These are phyloP conservation scores for Calycopis cecrops DNA, from an alignment of 1,140 invertebrate species.

Conservation along the genomic window DNA sequence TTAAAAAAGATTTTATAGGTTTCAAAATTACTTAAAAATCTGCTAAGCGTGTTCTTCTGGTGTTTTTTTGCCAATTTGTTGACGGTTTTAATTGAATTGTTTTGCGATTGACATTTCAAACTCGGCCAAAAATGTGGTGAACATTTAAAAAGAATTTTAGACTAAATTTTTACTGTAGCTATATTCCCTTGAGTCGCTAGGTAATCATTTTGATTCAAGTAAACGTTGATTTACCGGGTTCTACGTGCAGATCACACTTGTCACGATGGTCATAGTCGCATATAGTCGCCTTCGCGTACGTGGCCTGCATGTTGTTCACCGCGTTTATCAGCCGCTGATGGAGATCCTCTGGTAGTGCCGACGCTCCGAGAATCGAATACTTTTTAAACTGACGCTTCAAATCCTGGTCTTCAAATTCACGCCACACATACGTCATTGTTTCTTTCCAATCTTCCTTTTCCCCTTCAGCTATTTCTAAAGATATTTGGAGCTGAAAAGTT, in stretches of 20 bases:
- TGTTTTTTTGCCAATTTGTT: too few species aligned
- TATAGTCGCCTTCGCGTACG: constrained; percentile 88
- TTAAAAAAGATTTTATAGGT: too few species aligned
- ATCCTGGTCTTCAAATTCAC: constrained; percentile 76
- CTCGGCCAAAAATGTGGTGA: too few species aligned
- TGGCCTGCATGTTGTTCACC: constrained; percentile 83
- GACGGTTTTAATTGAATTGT: too few species aligned
- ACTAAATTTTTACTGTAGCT: too few species aligned
- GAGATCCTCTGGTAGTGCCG: constrained; percentile 82
- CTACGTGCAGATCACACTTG: constrained; percentile 84
- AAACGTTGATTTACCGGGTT: constrained; percentile 77
- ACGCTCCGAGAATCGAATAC: constrained; percentile 79
- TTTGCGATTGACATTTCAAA: too few species aligned
- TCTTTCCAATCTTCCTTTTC: constrained; percentile 75
- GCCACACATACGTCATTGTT: constrained; percentile 79
- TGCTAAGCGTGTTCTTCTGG: too few species aligned
- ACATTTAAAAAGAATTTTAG: too few species aligned
- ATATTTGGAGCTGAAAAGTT: constrained; percentile 52
- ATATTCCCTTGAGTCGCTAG: too few species aligned
- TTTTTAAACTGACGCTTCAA: constrained; percentile 80
- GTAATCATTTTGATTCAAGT: too few species aligned
- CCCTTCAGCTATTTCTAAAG: constrained; percentile 61
- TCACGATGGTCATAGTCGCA: constrained; percentile 80
- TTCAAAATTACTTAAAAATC: too few species aligned
- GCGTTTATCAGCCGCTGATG: constrained; percentile 79